Evolutionary conservation across 2,113 vertebrate species (phyloP), one percentile per base, ranked within the genome.

Genomic region (Alethe castanea): DNA sequence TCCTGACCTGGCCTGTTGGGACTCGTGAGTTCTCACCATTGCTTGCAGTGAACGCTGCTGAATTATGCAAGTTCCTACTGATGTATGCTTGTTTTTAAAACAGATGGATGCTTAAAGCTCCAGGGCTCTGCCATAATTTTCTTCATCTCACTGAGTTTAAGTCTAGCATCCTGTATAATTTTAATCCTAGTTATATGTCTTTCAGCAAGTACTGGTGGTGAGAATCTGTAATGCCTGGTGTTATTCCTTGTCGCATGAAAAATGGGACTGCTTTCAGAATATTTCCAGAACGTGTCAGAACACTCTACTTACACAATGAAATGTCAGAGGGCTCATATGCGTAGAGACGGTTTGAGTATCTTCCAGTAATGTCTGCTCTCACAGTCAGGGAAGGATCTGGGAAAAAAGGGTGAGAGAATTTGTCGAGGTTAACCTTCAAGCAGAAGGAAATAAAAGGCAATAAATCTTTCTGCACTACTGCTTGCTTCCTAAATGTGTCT

Each of bases 341-440:
- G 0, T 99, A 99, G 96, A 99, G 97, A 54, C 99, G 99, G 95
- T 99, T 99, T 33, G 97, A 95, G 50, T 99, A 99, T 96, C 98
- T 99, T 20, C 99, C 99, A 3, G 97, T 98, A 94, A 99, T 97
- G 88, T 99, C 99, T 5, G 99, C 99, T 96, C 99, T 99, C 44
- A 99, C 99, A 1, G 99, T 99, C 98, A 99, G 98, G 31, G 99
- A 96, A 50, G 99, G 99, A 95, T 99, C 99, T 99, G 96, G 90
- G 66, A 83, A 44, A 86, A 77, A 76, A 73, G 36, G 5, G 19
- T 33, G 36, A 45, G 24, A 83, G 47, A 74, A 33, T 22, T 73
- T 70, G n/a, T 13, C 31, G 69, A 86, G 22, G 19, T 31, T 19
- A 44, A 88, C 45, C 38, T 81, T 52, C 35, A n/a, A 76, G 22